A percentile compares a stretch with the other conserved stretches of the same genome.
phyloP scores from a whole-genome alignment of 2,797 vertebrate genomes.

The Arnoldichthys spilopterus region DNA sequence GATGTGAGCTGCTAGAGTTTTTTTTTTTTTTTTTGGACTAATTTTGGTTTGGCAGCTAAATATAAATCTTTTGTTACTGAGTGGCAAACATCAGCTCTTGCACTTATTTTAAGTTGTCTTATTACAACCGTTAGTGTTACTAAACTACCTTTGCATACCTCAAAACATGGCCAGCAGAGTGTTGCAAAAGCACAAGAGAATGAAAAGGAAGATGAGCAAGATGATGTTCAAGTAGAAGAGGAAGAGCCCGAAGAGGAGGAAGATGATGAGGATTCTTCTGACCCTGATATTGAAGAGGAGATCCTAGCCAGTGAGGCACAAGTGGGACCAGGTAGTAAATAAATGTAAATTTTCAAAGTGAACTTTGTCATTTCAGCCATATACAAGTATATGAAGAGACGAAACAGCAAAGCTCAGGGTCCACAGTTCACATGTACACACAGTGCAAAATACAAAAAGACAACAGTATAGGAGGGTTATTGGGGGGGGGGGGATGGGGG shows the following conservation, averaged over 20 bases:
- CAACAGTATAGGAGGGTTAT: too few species aligned
- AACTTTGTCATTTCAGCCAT: too few species aligned
- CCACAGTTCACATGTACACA: too few species aligned
- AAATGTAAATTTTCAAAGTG: not conserved
- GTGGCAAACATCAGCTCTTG: not conserved
- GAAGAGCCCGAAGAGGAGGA: conserved; percentile 65
- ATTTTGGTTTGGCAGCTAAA: not conserved
- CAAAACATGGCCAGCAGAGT: conserved; percentile 62
- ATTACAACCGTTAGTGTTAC: not conserved
- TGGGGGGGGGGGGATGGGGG: too few species aligned
- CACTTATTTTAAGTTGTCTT: not conserved
- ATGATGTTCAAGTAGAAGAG: conserved; percentile 43
- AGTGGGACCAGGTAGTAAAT: conserved; percentile 68
- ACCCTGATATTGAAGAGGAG: conserved; percentile 84
- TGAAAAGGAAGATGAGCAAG: conserved; percentile 33
- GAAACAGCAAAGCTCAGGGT: too few species aligned
- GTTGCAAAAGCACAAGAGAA: conserved; percentile 42
- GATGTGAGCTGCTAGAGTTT: conserved; percentile 55
- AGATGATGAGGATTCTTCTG: conserved; percentile 81
- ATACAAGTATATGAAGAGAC: too few species aligned
- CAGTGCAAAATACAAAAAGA: too few species aligned
- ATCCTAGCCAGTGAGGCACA: conserved; percentile 73
- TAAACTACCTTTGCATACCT: not conserved
- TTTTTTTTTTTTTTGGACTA: not conserved
- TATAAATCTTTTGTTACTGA: not conserved